Base-by-base conservation (phyloP, 2,888 invertebrate species). In the Clitarchus hookeri region DNA sequence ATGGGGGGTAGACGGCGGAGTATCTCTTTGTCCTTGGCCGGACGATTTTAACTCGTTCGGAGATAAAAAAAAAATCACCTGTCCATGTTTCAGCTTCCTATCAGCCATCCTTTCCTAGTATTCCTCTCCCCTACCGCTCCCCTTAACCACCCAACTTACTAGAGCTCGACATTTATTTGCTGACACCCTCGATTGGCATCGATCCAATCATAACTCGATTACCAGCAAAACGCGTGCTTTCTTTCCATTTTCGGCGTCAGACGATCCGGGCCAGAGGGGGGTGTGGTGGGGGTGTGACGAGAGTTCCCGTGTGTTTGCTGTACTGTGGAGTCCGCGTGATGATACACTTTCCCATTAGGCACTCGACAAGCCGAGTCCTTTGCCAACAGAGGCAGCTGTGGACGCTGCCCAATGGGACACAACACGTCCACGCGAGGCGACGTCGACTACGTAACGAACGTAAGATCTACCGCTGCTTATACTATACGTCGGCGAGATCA, bases 171-270 rank as follows among this genome's bases (percentile, higher is more conserved):
- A n/a, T 65, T 65, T 65, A 19, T 65, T 6, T n/a, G 65, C n/a
- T n/a, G 65, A 23, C 65, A 65, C 65, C 16, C 65, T 65, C 65
- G 65, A 65, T 65, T 65, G 65, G 12, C n/a, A 65, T 65, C 65
- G 65, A 65, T n/a, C 65, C 65, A 19, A 2, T n/a, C 65, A n/a
- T 65, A 65, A 65, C 65, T 65, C 65, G 65, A 65, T 65, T 65
- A n/a, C 65, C 65, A 19, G 65, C 65, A 65, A 65, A 65, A 65
- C 65, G 65, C 65, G 65, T 65, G 65, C 65, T 65, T 65, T 65
- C 65, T 65, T 65, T 65, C 65, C 65, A 65, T 65, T 65, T 65
- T 65, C 65, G 65, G 0, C 3, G 65, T 19, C 65, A 23, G 23
- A 65, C 19, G 1, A 8, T 9, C 6, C 12, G 65, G 12, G 65